These are phyloP conservation scores for Excalfactoria chinensis DNA, from an alignment of 2,113 vertebrate species.

Conservation along the genomic window DNA sequence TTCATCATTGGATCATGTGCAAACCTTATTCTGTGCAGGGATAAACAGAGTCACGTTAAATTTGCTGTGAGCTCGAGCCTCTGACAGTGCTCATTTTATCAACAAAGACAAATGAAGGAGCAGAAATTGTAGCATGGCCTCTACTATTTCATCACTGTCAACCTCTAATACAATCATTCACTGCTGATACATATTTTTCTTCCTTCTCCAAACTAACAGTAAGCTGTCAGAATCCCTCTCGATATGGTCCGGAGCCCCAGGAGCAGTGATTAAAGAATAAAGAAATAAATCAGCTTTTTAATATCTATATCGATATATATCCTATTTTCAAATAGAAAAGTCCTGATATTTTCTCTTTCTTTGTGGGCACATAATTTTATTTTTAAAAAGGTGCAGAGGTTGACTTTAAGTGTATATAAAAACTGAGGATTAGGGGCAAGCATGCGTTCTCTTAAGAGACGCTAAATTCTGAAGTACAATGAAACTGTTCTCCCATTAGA, in stretches of 20 bases:
- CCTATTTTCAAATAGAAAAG: not conserved
- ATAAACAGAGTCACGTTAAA: slow-evolving; percentile 72
- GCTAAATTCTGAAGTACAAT: not conserved
- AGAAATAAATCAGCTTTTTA: slow-evolving; percentile 33
- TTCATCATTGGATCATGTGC: slow-evolving; percentile 62
- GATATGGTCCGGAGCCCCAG: not conserved
- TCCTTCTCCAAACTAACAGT: not conserved
- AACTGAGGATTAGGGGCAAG: not conserved
- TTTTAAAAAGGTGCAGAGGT: not conserved
- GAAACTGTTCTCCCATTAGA: not conserved
- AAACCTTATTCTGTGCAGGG: slow-evolving; percentile 50
- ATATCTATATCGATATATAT: not conserved
- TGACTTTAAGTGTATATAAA: not conserved
- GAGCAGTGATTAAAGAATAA: not conserved
- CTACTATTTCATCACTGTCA: slow-evolving; percentile 70
- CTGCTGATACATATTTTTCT: slow-evolving; percentile 44
- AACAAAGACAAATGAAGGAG: slow-evolving; percentile 76
- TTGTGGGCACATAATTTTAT: not conserved
- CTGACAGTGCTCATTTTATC: slow-evolving; percentile 75
- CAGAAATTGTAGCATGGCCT: slow-evolving; percentile 60
- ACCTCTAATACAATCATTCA: slow-evolving; percentile 71
- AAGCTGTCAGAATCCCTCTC: slow-evolving; percentile 29
- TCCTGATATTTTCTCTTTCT: not conserved
- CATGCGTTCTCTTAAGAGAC: not conserved
- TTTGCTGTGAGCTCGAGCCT: slow-evolving; percentile 66